Base-by-base conservation (phyloP, 1,140 invertebrate genomes). In the Drosophila athabasca region DNA sequence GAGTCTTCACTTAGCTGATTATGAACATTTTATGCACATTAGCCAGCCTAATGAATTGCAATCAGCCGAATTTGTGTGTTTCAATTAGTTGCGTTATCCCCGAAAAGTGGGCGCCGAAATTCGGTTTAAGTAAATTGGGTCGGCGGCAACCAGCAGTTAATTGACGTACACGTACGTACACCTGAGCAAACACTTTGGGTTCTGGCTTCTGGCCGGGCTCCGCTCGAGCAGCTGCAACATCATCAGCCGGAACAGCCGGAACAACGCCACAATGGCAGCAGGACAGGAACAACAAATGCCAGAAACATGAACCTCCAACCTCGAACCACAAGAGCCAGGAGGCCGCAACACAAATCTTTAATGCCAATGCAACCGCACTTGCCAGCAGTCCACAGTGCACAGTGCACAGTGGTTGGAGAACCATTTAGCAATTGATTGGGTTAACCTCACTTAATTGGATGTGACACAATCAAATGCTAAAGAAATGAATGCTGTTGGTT, bases 261-360 rank as follows among this genome's bases (percentile, higher is more conserved):
- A 13, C 50, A 64, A 13, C 51, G 44, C 13, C 6, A 15, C 65
- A 62, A 29, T 31, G 13, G 39, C 66, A 43, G 17, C 49, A 24
- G 1, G 3, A 69, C 49, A 24, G 1, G 3, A 69, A 70, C 67
- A 70, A 70, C 67, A 69, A 70, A 58, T 52, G 65, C 24, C 45
- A 44, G 61, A 29, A 55, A 69, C 65, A 79, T 53, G 57, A 82
- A 66, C 26, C 53, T 58, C 57, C 17, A 82, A 66, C 26, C 53
- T 53, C 57, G 31, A 61, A 45, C 78, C 61, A 72, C 82, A 71
- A 57, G 67, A 67, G 48, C 68, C 31, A 50, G 73, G 69, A 87
- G 51, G 51, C 81, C 81, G 55, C 81, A 85, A 75, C 82, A 87
- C 82, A 85, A 85, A 85, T 87, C 81, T 87, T 85, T 85, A 87